Percentiles rank a stretch among this genome's conserved stretches.
Evolutionary conservation across 2,888 invertebrate genomes (phyloP).

Genomic region (Thyatira batis): DNA sequence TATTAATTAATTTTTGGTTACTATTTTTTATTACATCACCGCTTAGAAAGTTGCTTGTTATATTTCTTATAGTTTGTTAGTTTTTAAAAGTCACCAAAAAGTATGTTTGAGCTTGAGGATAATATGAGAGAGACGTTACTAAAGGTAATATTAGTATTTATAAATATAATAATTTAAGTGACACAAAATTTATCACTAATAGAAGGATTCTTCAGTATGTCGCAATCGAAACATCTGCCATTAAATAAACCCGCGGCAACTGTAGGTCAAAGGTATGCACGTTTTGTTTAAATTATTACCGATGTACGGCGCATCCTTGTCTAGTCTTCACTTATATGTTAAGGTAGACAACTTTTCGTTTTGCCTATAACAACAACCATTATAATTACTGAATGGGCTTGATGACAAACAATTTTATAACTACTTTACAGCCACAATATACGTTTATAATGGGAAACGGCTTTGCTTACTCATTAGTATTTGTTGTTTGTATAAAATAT

Average conservation of each 20-base stretch:
- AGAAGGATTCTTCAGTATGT: slow-evolving; percentile 13
- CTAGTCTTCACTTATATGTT: slow-evolving; percentile 48
- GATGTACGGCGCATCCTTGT: slow-evolving; percentile 52
- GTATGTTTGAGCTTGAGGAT: no score
- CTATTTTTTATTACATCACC: no score
- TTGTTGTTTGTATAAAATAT: no score
- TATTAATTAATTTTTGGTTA: no score
- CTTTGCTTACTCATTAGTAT: no score
- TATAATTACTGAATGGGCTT: slow-evolving; percentile 15
- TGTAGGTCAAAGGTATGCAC: slow-evolving; percentile 69
- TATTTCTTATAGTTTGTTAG: no score
- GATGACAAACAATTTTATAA: background rate
- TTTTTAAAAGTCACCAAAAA: no score
- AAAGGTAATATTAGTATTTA: no score
- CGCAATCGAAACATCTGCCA: slow-evolving; percentile 28
- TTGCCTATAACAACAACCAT: slow-evolving; percentile 19
- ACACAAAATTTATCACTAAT: background rate
- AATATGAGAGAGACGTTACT: no score
- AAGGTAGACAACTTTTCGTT: slow-evolving; percentile 67
- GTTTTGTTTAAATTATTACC: slow-evolving; percentile 62
- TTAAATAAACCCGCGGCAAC: slow-evolving; percentile 25
- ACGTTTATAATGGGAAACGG: background rate
- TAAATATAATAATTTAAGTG: background rate
- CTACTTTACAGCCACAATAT: background rate
- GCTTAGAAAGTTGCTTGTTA: no score